These are phyloP conservation scores for Rhynchonema sp. DNA, from an alignment of 2,888 invertebrate species.

Conservation along the genomic window DNA sequence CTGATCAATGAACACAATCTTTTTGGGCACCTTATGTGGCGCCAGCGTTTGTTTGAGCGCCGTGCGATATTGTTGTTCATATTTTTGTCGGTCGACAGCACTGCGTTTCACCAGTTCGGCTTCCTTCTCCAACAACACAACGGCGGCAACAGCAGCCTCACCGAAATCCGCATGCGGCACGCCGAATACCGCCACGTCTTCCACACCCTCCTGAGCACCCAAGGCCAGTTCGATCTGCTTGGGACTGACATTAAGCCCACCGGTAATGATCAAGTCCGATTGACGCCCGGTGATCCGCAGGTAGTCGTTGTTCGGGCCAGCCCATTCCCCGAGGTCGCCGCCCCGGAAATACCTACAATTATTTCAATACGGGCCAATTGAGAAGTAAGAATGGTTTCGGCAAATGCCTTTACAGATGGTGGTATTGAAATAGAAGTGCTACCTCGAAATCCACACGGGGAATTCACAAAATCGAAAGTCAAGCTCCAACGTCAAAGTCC, in stretches of 20 bases:
- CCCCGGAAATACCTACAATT: not conserved
- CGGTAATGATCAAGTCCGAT: conserved; percentile 24
- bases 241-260: conserved; percentile 25
- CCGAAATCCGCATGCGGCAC: conserved; percentile 58
- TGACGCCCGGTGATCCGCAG: conserved; percentile 14
- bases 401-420: too few species aligned
- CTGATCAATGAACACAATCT: conserved; percentile 27
- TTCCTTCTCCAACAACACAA: conserved; percentile 18
- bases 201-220: conserved; percentile 31
- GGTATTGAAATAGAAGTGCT: too few species aligned
- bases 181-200: conserved; percentile 58
- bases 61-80: not conserved
- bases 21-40: conserved; percentile 51
- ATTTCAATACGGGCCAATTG: too few species aligned
- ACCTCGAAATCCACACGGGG: too few species aligned
- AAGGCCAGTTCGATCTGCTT: conserved; percentile 20
- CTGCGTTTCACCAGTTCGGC: conserved; percentile 5
- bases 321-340: conserved; percentile 13
- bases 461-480: too few species aligned
- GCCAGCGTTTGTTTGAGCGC: conserved; percentile 43
- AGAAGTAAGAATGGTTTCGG: too few species aligned
- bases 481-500: not conserved
- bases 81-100: conserved; percentile 1
- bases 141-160: conserved; percentile 45
- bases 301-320: not conserved